Evolutionary conservation across 2,888 invertebrate species (phyloP).

Genomic region (Lymantria monacha): DNA sequence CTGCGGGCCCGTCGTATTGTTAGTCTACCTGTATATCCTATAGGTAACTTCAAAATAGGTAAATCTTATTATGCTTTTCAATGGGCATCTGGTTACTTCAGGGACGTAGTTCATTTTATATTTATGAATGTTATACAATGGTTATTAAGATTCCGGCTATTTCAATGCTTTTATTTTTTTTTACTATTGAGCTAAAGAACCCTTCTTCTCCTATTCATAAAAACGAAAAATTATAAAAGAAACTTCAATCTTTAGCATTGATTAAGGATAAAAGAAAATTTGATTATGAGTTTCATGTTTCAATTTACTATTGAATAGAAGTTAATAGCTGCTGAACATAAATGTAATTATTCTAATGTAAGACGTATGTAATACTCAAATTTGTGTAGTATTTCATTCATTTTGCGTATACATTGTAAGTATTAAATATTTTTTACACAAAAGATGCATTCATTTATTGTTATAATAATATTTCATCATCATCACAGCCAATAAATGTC

Average conservation of each 20-base stretch:
- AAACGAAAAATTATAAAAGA: background rate
- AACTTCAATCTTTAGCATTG: background rate
- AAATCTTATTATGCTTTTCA: slow-evolving; percentile 74
- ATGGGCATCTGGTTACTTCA: slow-evolving; percentile 70
- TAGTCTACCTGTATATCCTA: slow-evolving; percentile 71
- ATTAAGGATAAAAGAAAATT: background rate
- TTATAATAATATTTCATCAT: too few species aligned
- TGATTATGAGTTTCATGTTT: background rate
- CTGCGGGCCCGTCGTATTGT: slow-evolving; percentile 65
- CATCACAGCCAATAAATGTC: too few species aligned
- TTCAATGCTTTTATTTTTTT: too few species aligned
- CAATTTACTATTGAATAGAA: too few species aligned
- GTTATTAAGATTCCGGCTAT: slow-evolving; percentile 22
- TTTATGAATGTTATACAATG: slow-evolving; percentile 53
- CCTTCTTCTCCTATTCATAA: slow-evolving; percentile 1
- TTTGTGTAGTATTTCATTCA: too few species aligned
- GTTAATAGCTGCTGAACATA: too few species aligned
- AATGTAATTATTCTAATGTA: too few species aligned
- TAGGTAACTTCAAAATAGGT: slow-evolving; percentile 60
- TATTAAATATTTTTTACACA: too few species aligned
- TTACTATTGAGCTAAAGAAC: slow-evolving; percentile 1
- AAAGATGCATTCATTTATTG: too few species aligned
- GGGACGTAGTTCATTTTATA: slow-evolving; percentile 60
- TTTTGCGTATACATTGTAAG: too few species aligned
- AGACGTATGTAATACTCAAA: too few species aligned